phyloP scores from a whole-genome alignment of 2,888 invertebrate genomes.

The Amphipoea lucens region DNA sequence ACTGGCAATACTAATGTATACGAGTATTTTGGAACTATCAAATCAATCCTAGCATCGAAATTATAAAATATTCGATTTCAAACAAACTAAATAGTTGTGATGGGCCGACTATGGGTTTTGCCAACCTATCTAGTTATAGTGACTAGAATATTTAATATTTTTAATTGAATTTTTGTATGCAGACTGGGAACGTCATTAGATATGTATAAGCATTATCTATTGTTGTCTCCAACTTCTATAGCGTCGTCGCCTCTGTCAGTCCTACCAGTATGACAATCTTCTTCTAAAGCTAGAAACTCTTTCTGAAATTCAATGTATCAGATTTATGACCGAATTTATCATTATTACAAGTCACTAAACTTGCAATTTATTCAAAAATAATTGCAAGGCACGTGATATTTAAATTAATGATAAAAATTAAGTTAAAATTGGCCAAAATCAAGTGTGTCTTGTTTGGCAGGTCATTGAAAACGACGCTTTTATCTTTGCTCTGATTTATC shows the following conservation, averaged over 20 bases:
- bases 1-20: neutral
- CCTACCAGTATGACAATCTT: neutral
- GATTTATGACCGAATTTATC: too few relatives aligned
- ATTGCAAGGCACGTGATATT: conserved; percentile 9
- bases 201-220: neutral
- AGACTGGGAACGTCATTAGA: neutral
- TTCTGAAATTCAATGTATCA: neutral
- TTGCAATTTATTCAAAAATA: neutral
- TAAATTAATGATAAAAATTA: conserved; percentile 30
- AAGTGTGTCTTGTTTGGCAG: conserved; percentile 36
- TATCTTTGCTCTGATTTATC: conserved; percentile 36
- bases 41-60: neutral
- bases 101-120: neutral
- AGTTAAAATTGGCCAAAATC: conserved; percentile 14
- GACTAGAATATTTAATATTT: neutral
- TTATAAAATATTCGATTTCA: neutral
- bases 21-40: too few relatives aligned
- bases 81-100: neutral
- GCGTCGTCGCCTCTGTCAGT: neutral
- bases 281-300: neutral
- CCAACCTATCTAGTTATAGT: neutral
- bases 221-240: too few relatives aligned
- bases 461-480: conserved; percentile 45
- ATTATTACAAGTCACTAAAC: conserved; percentile 2
- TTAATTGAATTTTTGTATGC: neutral